Percentiles rank a stretch among this genome's conserved stretches.
Conservation (phyloP, 2,797 vertebrate genomes). For the Remorina albescens region DNA sequence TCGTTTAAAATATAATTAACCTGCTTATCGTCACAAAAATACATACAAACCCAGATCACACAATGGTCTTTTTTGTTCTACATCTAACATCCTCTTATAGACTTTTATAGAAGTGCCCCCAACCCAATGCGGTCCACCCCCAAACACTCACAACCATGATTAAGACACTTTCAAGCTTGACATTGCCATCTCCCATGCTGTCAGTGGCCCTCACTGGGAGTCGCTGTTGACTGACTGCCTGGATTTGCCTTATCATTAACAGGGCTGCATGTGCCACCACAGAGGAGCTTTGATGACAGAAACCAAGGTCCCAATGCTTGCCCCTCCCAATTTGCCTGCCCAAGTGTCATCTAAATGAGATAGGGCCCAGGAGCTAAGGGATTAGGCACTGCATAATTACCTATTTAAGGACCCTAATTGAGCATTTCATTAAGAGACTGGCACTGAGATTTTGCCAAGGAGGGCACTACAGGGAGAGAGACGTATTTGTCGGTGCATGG, state of each 20-base stretch:
- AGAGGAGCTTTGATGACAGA: constrained; percentile 76
- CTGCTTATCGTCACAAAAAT: constrained; percentile 35
- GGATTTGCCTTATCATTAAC: constrained; percentile 81
- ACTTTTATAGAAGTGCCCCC: constrained; percentile 47
- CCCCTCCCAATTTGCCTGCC: constrained; percentile 71
- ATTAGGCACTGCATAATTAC: constrained; percentile 89
- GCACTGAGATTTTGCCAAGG: constrained; percentile 82
- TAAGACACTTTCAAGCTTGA: constrained; percentile 78
- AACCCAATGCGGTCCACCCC: constrained; percentile 58
- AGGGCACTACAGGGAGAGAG: constrained; percentile 73
- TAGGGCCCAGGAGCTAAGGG: constrained; percentile 81
- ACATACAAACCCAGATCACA: constrained; percentile 37
- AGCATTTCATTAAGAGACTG: constrained; percentile 88
- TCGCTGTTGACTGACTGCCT: constrained; percentile 77
- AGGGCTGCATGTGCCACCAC: constrained; percentile 68
- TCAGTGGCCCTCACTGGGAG: constrained; percentile 73
- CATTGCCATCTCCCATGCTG: constrained; percentile 73
- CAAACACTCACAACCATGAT: constrained; percentile 74
- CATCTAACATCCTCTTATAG: constrained; percentile 43
- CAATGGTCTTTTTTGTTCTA: constrained; percentile 25
- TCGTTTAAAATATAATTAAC: constrained; percentile 59
- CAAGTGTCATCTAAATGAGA: constrained; percentile 84
- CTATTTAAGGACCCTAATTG: constrained; percentile 88
- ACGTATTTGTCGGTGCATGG: constrained; percentile 49
- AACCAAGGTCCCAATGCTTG: constrained; percentile 67